phyloP scores from a whole-genome alignment of 1,140 invertebrate genomes.

The Acyrthosiphon pisum region DNA sequence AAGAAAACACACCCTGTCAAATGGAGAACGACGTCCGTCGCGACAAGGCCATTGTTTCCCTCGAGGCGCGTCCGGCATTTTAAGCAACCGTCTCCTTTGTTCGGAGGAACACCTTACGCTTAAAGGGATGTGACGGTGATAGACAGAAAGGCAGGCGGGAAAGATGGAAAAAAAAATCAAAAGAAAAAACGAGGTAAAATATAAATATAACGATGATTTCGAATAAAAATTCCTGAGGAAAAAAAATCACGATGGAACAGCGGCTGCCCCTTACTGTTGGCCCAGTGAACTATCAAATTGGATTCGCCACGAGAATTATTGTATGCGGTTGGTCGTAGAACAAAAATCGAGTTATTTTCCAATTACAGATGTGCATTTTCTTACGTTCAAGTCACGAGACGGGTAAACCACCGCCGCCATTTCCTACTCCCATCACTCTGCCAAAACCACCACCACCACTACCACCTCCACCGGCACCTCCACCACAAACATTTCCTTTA shows the following conservation, averaged over 20 bases:
- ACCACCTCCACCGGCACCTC: neutral
- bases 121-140: neutral
- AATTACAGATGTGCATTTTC: slow-evolving; percentile 45
- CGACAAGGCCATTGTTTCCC: slow-evolving; percentile 37
- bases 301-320: slow-evolving; percentile 38
- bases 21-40: slow-evolving; percentile 6
- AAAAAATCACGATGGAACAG: neutral
- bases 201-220: slow-evolving; percentile 48
- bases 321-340: slow-evolving; percentile 10
- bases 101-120: neutral
- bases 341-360: slow-evolving; percentile 53
- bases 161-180: neutral
- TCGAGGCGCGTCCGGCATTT: neutral
- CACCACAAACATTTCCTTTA: neutral
- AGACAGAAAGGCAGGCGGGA: neutral
- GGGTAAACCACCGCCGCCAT: neutral
- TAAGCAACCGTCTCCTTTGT: slow-evolving; percentile 24
- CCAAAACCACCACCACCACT: neutral
- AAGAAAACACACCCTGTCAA: slow-evolving; percentile 35
- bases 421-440: neutral
- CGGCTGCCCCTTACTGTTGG: slow-evolving; percentile 9
- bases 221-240: slow-evolving; percentile 1
- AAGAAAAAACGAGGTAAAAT: slow-evolving; percentile 5
- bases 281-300: slow-evolving; percentile 52
- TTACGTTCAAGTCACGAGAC: neutral